Percentiles rank a stretch among this genome's conserved stretches.
Conservation (phyloP, 2,113 vertebrate species). For the Ptyas mucosa region DNA sequence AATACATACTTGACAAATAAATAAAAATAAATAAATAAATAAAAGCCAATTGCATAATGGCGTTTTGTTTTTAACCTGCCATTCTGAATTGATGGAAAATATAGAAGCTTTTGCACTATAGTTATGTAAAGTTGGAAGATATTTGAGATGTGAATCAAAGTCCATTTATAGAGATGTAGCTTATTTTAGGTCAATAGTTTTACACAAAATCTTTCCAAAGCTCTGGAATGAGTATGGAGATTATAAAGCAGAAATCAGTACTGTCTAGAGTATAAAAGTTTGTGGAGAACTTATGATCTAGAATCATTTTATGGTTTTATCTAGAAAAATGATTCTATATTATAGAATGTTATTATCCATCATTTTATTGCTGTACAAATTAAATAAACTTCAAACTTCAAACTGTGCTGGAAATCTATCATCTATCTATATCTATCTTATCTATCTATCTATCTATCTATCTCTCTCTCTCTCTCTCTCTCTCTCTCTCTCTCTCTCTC, state of each 20-base stretch:
- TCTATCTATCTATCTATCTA: not conserved
- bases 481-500: too few relatives aligned
- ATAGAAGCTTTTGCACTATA: too few relatives aligned
- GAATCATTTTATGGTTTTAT: not conserved
- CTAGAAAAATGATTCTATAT: not conserved
- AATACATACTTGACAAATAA: too few relatives aligned
- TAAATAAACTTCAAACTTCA: too few relatives aligned
- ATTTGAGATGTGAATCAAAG: constrained; percentile 5
- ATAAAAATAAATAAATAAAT: too few relatives aligned
- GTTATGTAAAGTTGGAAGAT: not conserved
- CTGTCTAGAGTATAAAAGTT: not conserved
- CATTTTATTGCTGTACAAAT: not conserved
- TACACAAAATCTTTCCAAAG: not conserved
- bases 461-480: not conserved
- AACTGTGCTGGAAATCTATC: too few relatives aligned
- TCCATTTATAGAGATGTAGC: not conserved
- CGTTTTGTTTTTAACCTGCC: not conserved
- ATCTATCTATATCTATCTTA: not conserved
- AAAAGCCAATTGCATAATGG: not conserved
- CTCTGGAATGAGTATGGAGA: not conserved
- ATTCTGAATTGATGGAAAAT: not conserved
- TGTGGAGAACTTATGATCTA: not conserved
- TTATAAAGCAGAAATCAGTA: not conserved
- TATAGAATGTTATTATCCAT: not conserved
- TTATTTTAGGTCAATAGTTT: not conserved